These are phyloP conservation scores for Phalacrocorax pelagicus DNA, from an alignment of 2,113 vertebrate genomes.

Conservation along the genomic window DNA sequence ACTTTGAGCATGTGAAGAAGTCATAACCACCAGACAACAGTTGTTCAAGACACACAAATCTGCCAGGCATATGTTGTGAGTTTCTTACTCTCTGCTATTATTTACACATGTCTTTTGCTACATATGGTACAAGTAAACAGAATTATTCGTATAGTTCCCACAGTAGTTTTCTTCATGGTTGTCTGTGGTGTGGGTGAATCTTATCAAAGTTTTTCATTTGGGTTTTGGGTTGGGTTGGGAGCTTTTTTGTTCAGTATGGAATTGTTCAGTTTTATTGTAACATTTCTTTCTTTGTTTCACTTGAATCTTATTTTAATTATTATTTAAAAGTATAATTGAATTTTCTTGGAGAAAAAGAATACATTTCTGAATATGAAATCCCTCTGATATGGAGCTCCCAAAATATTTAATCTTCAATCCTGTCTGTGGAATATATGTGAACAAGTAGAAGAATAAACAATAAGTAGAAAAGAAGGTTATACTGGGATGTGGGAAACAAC, in stretches of 20 bases:
- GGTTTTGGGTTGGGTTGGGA: rapidly evolving
- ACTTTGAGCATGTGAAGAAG: background rate
- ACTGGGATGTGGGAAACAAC: background rate
- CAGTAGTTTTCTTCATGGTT: background rate
- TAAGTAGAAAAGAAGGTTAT: background rate
- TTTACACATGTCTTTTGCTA: background rate
- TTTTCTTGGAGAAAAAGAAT: background rate
- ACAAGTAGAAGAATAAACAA: background rate
- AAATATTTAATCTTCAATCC: background rate
- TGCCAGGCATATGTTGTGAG: background rate
- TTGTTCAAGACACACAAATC: background rate
- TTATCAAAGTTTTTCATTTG: background rate
- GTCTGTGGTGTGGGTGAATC: background rate
- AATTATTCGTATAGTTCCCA: background rate
- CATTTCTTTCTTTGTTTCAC: background rate
- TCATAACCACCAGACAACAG: background rate
- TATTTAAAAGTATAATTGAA: background rate
- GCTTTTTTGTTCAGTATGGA: background rate
- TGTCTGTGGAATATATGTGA: background rate
- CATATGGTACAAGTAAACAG: background rate
- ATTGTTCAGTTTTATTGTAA: background rate
- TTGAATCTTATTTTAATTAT: background rate
- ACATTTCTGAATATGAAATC: too few species aligned
- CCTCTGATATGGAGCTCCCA: background rate
- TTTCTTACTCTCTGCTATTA: background rate